Conservation (phyloP, 37 sponge, comb jelly and placozoan species). For the Eunapius fragilis region DNA sequence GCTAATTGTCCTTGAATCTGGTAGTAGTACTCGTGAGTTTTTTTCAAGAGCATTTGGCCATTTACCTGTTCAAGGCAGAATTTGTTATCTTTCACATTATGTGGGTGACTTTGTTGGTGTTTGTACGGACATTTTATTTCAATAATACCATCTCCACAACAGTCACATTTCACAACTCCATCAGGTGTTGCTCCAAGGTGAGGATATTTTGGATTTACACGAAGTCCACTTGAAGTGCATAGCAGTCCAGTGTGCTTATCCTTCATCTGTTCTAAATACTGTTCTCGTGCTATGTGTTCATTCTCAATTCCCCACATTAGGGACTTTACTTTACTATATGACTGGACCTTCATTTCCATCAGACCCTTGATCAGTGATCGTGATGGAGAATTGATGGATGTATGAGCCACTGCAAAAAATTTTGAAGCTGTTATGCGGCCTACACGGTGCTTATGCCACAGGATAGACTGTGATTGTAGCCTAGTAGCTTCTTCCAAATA, state of each 20-base stretch:
- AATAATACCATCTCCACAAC: slow-evolving; percentile 40
- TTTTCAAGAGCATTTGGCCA: no score
- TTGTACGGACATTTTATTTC: slow-evolving; percentile 54
- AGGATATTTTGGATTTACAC: slow-evolving; percentile 33
- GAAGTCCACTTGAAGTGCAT: slow-evolving; percentile 4
- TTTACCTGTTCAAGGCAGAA: neutral
- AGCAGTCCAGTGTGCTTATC: neutral
- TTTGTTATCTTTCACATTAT: neutral
- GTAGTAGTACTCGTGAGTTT: no score
- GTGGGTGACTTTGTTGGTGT: neutral
- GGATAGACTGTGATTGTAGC: neutral
- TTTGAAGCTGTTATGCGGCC: slow-evolving; percentile 29
- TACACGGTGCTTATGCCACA: slow-evolving; percentile 25
- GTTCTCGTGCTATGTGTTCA: slow-evolving; percentile 10
- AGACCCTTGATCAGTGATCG: neutral
- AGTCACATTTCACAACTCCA: slow-evolving; percentile 26
- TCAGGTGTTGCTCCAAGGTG: slow-evolving; percentile 50
- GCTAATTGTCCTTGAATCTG: no score
- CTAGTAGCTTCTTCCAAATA: slow-evolving; percentile 16
- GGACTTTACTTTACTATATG: neutral
- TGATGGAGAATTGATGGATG: slow-evolving; percentile 10
- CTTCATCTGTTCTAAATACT: neutral
- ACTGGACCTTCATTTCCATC: neutral
- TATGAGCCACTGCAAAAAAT: neutral
- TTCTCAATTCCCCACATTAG: slow-evolving; percentile 17